These are phyloP conservation scores for Sympetrum striolatum DNA, from an alignment of 2,888 invertebrate species.

Conservation along the genomic window DNA sequence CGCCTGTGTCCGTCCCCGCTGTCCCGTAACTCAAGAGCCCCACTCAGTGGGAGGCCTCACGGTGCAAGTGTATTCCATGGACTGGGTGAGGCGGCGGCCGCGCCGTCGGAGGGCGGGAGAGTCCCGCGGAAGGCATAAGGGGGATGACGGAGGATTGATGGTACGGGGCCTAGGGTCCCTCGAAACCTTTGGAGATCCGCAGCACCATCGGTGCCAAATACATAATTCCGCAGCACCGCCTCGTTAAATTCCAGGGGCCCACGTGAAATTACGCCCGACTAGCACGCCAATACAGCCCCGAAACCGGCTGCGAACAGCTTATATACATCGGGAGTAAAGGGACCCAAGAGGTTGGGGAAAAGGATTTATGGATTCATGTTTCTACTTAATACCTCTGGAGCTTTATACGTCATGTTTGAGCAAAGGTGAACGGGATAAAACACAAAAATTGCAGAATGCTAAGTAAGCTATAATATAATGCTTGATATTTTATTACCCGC, in stretches of 20 bases:
- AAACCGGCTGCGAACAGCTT: background rate
- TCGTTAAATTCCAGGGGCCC: conserved; percentile 15
- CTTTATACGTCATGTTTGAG: conserved; percentile 19
- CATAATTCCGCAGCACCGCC: conserved; percentile 26
- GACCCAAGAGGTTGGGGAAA: background rate
- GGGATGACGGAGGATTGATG: conserved; percentile 40
- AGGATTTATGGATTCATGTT: conserved; percentile 16
- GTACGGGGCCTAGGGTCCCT: background rate
- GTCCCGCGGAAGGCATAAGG: conserved; percentile 45
- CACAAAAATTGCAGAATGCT: background rate
- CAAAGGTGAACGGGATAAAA: background rate
- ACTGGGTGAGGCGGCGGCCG: conserved; percentile 46
- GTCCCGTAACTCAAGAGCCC: conserved; percentile 40
- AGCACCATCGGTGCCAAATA: conserved; percentile 41
- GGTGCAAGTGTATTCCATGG: conserved; percentile 37
- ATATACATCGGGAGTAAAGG: background rate
- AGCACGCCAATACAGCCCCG: background rate
- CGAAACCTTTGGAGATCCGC: background rate
- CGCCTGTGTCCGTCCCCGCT: conserved; percentile 53
- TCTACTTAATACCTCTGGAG: background rate
- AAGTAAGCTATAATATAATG: background rate
- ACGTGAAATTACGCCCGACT: background rate
- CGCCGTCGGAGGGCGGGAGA: conserved; percentile 34
- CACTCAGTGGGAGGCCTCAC: conserved; percentile 49
- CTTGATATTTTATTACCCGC: background rate